These are phyloP conservation scores for Tipula helvola DNA, from an alignment of 2,888 invertebrate genomes.

Conservation along the genomic window DNA sequence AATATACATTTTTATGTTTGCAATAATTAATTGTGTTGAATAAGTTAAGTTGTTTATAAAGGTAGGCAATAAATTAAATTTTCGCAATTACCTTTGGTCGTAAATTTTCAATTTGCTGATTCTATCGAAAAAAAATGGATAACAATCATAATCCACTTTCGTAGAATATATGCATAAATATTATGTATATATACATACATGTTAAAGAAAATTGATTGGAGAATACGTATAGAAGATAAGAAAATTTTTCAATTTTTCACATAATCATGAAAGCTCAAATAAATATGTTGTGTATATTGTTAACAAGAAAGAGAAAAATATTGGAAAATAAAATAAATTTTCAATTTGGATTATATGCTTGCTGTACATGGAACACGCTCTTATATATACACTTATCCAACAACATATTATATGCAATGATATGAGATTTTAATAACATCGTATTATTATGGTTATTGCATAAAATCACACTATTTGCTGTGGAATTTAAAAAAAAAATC, in stretches of 20 bases:
- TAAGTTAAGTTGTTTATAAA: background rate
- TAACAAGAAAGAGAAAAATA: background rate
- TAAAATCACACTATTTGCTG: background rate
- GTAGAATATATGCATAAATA: background rate
- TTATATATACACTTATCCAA: background rate
- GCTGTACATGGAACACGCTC: background rate
- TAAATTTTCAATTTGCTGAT: background rate
- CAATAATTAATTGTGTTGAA: background rate
- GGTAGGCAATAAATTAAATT: background rate
- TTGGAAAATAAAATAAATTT: background rate
- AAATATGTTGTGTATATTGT: background rate
- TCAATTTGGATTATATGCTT: background rate
- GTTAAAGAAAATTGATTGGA: background rate
- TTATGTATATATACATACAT: background rate
- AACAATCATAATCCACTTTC: background rate
- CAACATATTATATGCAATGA: background rate
- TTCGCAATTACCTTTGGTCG: background rate
- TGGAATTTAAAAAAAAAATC: too few species aligned
- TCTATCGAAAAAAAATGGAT: background rate
- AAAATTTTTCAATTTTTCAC: background rate
- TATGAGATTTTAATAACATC: background rate
- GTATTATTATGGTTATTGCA: background rate
- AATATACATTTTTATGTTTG: background rate
- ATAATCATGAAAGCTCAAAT: background rate
- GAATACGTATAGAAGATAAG: background rate